phyloP scores from a whole-genome alignment of 2,888 invertebrate species.

The Noctua janthe region DNA sequence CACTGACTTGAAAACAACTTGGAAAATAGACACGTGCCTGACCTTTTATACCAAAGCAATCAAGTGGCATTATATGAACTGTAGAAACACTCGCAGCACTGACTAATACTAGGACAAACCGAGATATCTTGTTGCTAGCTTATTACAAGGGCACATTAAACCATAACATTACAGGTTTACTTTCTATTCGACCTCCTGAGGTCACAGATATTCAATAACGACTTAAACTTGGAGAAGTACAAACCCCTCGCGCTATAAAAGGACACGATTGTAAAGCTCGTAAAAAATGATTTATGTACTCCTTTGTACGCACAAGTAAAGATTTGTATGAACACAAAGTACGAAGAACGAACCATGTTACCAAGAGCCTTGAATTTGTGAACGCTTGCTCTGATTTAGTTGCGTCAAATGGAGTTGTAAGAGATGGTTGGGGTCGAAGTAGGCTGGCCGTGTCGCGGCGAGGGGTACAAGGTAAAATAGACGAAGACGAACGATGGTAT shows the following conservation, averaged over 20 bases:
- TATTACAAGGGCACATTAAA: constrained; percentile 37
- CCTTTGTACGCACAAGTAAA: constrained; percentile 75
- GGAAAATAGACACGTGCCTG: constrained; percentile 37
- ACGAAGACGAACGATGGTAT: constrained; percentile 86
- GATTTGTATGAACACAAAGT: constrained; percentile 73
- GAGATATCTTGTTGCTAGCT: constrained; percentile 21
- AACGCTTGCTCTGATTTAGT: constrained; percentile 56
- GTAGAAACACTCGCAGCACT: constrained; percentile 16
- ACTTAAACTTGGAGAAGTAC: constrained; percentile 56
- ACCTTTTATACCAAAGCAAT: constrained; percentile 35
- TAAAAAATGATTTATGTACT: constrained; percentile 82
- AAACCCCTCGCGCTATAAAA: constrained; percentile 60
- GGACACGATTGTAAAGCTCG: constrained; percentile 72
- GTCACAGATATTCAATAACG: constrained; percentile 62
- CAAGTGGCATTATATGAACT: constrained; percentile 25
- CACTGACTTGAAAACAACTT: constrained; percentile 6
- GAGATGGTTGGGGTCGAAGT: constrained; percentile 65
- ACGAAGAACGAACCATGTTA: constrained; percentile 65
- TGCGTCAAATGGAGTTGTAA: constrained; percentile 58
- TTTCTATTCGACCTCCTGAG: constrained; percentile 58
- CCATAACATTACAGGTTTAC: constrained; percentile 36
- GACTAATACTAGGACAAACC: constrained; percentile 14
- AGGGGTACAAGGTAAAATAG: constrained; percentile 80
- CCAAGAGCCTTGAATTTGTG: constrained; percentile 54
- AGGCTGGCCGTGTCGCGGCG: constrained; percentile 59